These are phyloP conservation scores for Solen grandis DNA, from an alignment of 1,140 invertebrate genomes.

Conservation along the genomic window DNA sequence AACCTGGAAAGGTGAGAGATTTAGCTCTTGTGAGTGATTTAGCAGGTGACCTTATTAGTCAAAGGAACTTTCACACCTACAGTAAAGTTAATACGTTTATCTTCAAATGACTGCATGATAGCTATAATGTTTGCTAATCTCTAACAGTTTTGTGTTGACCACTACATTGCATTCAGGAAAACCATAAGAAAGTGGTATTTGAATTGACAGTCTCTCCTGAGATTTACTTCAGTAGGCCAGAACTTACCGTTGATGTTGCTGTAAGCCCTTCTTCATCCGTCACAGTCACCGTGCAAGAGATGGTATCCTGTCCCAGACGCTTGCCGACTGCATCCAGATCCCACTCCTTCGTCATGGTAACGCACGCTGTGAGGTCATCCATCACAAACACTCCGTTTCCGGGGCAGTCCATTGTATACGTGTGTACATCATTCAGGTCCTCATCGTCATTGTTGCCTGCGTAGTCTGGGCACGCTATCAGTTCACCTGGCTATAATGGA, in stretches of 20 bases:
- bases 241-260: conserved; percentile 33
- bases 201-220: too few species aligned
- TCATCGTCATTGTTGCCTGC: conserved; percentile 15
- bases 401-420: conserved; percentile 34
- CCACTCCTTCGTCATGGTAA: conserved; percentile 46
- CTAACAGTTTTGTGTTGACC: too few species aligned
- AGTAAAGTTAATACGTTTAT: too few species aligned
- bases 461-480: conserved; percentile 32
- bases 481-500: conserved; percentile 11
- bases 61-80: too few species aligned
- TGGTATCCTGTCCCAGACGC: background rate
- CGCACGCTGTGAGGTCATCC: conserved; percentile 38
- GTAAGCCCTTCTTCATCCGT: conserved; percentile 26
- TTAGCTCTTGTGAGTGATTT: too few species aligned
- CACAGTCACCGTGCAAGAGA: conserved; percentile 43
- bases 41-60: too few species aligned
- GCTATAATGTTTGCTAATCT: too few species aligned
- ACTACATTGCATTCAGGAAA: too few species aligned
- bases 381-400: conserved; percentile 41
- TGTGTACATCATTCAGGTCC: conserved; percentile 12
- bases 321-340: conserved; percentile 30
- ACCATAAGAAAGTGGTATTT: too few species aligned
- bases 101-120: too few species aligned
- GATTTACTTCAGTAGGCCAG: too few species aligned
- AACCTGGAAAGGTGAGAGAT: too few species aligned